Evolutionary conservation across 1,140 invertebrate species (phyloP).

Genomic region (Pachypeltis micranthus): DNA sequence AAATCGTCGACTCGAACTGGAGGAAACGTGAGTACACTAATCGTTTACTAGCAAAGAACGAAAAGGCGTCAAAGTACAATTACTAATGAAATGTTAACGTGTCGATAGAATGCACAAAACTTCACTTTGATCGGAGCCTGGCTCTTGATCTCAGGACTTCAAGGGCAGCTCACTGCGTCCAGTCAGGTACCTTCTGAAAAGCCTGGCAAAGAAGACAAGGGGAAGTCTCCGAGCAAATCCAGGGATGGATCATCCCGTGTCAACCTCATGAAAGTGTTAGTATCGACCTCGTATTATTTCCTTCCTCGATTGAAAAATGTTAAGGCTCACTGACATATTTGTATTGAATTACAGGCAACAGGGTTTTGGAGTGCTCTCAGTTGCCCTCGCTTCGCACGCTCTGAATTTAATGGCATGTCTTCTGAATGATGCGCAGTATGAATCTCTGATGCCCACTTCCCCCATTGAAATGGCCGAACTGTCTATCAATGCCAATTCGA

Average conservation of each 20-base stretch:
- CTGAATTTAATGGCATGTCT: constrained; percentile 50
- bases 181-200: constrained; percentile 42
- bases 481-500: constrained; percentile 45
- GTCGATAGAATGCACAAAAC: constrained; percentile 55
- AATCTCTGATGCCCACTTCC: constrained; percentile 28
- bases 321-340: constrained; percentile 12
- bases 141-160: constrained; percentile 74
- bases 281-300: too few relatives aligned
- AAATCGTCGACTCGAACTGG: constrained; percentile 74
- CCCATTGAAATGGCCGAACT: constrained; percentile 42
- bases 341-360: constrained; percentile 51
- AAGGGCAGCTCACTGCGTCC: constrained; percentile 49
- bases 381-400: constrained; percentile 63
- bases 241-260: constrained; percentile 43
- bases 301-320: constrained; percentile 2
- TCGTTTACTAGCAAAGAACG: too few relatives aligned
- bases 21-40: constrained; percentile 57
- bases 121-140: constrained; percentile 75
- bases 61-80: too few relatives aligned
- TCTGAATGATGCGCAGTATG: constrained; percentile 54
- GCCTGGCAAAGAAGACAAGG: constrained; percentile 45
- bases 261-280: constrained; percentile 59
- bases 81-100: not conserved
- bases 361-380: constrained; percentile 68
- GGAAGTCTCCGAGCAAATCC: constrained; percentile 51